phyloP scores from a whole-genome alignment of 2,797 vertebrate genomes.

The Pangasius macronema region DNA sequence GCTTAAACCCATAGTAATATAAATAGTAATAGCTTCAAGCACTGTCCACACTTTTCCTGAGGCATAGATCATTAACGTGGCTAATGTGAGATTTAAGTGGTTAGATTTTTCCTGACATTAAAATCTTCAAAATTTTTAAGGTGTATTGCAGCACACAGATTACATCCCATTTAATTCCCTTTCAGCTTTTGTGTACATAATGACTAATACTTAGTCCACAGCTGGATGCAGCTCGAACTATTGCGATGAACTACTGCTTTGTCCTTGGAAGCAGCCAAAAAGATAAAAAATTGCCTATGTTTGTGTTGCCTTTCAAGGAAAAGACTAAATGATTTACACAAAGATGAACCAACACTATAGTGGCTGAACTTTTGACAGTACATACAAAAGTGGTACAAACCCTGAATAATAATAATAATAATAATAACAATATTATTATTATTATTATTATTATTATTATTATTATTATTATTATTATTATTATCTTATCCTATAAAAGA shows the following conservation, averaged over 20 bases:
- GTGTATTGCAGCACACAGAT: neutral
- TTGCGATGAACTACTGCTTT: neutral
- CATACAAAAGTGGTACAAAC: neutral
- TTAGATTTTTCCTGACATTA: neutral
- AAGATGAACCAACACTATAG: neutral
- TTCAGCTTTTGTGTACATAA: neutral
- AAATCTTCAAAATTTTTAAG: neutral
- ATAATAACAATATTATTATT: too few species aligned
- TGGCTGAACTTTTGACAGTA: neutral
- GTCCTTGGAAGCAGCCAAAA: constrained; percentile 36
- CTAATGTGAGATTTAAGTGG: neutral
- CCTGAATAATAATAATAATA: neutral
- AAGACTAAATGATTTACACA: constrained; percentile 14
- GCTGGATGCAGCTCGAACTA: neutral
- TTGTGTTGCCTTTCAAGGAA: constrained; percentile 35
- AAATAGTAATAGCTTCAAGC: neutral
- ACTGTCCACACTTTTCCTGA: neutral
- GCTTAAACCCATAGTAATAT: neutral
- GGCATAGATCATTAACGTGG: neutral
- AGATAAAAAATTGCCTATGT: constrained; percentile 11
- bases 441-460: neutral
- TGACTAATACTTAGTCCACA: neutral
- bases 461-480: neutral
- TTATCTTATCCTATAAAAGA: neutral
- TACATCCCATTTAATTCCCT: neutral